Percentiles rank a stretch among this genome's conserved stretches.
phyloP scores from a whole-genome alignment of 2,888 invertebrate species.

The Leistus spinibarbis region DNA sequence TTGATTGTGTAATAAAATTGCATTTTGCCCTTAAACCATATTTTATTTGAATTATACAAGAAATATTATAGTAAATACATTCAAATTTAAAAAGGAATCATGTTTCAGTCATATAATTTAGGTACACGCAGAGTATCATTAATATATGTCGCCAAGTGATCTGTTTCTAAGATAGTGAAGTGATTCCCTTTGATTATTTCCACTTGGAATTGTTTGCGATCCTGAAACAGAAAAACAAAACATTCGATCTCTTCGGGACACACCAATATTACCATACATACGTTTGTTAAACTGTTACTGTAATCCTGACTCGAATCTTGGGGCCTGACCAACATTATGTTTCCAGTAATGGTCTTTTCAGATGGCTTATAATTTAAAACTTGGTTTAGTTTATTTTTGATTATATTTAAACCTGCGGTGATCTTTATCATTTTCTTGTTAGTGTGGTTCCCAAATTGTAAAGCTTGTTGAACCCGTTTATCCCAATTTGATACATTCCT shows the following conservation, averaged over 20 bases:
- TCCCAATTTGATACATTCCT: neutral
- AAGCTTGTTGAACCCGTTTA: neutral
- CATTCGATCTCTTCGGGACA: neutral
- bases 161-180: neutral
- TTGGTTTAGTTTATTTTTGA: neutral
- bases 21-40: too few relatives aligned
- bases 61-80: neutral
- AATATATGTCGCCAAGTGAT: neutral
- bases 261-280: neutral
- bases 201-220: neutral
- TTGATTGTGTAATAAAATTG: too few relatives aligned
- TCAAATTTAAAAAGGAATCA: neutral
- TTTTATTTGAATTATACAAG: too few relatives aligned
- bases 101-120: neutral
- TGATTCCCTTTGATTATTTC: neutral
- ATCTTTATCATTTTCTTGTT: neutral
- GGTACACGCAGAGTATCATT: neutral
- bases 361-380: slow-evolving; percentile 2
- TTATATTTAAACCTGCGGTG: neutral
- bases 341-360: neutral
- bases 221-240: neutral
- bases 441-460: neutral
- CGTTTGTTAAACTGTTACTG: neutral
- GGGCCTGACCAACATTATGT: neutral
- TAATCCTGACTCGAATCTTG: neutral